Percentiles rank a stretch among this genome's conserved stretches.
Conservation (phyloP, 2,797 vertebrate species). For the Sibirionetta formosa region DNA sequence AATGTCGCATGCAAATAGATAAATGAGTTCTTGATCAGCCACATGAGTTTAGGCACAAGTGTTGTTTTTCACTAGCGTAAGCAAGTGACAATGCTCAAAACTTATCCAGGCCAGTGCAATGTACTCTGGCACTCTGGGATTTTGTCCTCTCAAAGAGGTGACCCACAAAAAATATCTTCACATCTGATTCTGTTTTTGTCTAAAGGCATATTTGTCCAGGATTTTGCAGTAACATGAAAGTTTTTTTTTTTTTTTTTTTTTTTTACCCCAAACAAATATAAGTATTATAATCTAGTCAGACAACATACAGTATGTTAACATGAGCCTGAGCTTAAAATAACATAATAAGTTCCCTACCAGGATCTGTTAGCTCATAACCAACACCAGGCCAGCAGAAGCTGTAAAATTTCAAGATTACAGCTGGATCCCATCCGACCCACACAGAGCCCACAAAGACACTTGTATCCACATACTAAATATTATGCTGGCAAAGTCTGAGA, state of each 20-base stretch:
- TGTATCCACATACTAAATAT: neutral
- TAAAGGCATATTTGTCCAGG: neutral
- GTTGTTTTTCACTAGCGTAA: neutral
- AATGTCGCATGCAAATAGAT: neutral
- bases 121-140: neutral
- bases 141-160: neutral
- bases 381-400: neutral
- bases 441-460: neutral
- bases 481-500: neutral
- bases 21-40: neutral
- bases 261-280: neutral
- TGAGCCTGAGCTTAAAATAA: neutral
- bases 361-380: neutral
- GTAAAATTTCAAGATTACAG: neutral
- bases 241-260: rapidly evolving
- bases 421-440: neutral
- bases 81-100: neutral
- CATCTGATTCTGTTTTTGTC: neutral
- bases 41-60: neutral
- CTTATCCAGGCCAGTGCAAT: neutral
- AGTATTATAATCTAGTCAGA: neutral
- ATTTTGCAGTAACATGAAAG: neutral
- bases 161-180: neutral
- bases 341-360: neutral
- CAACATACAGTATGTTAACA: neutral